Percentiles rank a stretch among this genome's conserved stretches.
These are phyloP conservation scores for Amphilophus citrinellus DNA, from an alignment of 2,113 vertebrate species.

Conservation along the genomic window DNA sequence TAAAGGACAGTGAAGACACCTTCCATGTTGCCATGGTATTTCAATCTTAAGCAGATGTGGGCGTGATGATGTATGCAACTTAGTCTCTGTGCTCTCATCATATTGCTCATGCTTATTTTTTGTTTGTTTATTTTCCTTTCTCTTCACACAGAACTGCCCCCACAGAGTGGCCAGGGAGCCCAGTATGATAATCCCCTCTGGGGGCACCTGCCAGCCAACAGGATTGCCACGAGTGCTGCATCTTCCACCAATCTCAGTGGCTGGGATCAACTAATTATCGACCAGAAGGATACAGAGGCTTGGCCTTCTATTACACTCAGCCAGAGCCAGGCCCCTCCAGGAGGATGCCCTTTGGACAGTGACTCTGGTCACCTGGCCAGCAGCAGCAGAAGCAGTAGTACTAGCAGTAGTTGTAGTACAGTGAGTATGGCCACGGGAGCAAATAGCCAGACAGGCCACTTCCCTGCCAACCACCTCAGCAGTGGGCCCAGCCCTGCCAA, in stretches of 20 bases:
- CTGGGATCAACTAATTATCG: slow-evolving; percentile 95
- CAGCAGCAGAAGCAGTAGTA: slow-evolving; percentile 83
- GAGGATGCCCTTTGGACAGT: slow-evolving; percentile 93
- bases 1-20: slow-evolving; percentile 19
- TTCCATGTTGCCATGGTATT: slow-evolving; percentile 54
- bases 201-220: slow-evolving; percentile 89
- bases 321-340: slow-evolving; percentile 85
- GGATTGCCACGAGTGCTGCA: slow-evolving; percentile 85
- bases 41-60: slow-evolving; percentile 41
- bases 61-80: slow-evolving; percentile 33
- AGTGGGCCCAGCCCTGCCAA: slow-evolving; percentile 81
- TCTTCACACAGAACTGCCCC: slow-evolving; percentile 83
- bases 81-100: slow-evolving; percentile 14
- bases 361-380: slow-evolving; percentile 90
- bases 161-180: slow-evolving; percentile 89
- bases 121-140: slow-evolving; percentile 23
- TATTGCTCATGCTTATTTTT: slow-evolving; percentile 24
- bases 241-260: slow-evolving; percentile 80
- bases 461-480: slow-evolving; percentile 87
- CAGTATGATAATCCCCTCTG: slow-evolving; percentile 97
- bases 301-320: slow-evolving; percentile 92
- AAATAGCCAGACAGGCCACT: slow-evolving; percentile 90
- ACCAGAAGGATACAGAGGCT: slow-evolving; percentile 92
- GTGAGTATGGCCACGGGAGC: slow-evolving; percentile 94
- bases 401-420: slow-evolving; percentile 78